Percentiles rank a stretch among this genome's conserved stretches.
Evolutionary conservation across 2,888 invertebrate species (phyloP).

Genomic region (Pteria penguin): DNA sequence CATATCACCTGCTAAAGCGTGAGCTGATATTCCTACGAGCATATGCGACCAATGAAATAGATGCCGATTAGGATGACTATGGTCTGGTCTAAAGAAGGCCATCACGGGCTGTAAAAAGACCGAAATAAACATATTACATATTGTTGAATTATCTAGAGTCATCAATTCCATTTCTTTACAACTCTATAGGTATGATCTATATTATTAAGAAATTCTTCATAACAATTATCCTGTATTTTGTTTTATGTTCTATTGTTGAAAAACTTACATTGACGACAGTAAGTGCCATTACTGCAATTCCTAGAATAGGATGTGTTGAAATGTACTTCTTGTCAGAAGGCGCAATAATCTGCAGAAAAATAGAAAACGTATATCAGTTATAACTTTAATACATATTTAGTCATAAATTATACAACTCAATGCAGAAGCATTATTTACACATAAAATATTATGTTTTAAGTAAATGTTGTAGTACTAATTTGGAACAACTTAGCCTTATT

Average conservation of each 20-base stretch:
- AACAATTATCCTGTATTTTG: no score
- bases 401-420: no score
- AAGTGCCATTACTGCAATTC: constrained; percentile 12
- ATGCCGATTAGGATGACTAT: constrained; percentile 1
- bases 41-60: constrained; percentile 23
- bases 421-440: no score
- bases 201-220: no score
- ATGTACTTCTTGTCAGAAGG: not conserved
- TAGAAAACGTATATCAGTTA: not conserved
- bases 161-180: no score
- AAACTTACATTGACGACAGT: constrained; percentile 24
- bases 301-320: constrained; percentile 3
- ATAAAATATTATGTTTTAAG: no score
- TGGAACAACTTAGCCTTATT: no score
- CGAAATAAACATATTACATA: no score
- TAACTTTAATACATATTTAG: no score
- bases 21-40: constrained; percentile 16
- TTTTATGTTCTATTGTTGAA: no score
- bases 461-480: no score
- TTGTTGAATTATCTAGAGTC: no score
- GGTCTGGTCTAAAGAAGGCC: constrained; percentile 21
- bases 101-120: constrained; percentile 23
- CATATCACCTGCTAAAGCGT: constrained; percentile 15
- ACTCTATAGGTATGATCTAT: not conserved
- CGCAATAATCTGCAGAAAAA: constrained; percentile 2